These are phyloP conservation scores for Machimus rusticus DNA, from an alignment of 2,888 invertebrate species.

Conservation along the genomic window DNA sequence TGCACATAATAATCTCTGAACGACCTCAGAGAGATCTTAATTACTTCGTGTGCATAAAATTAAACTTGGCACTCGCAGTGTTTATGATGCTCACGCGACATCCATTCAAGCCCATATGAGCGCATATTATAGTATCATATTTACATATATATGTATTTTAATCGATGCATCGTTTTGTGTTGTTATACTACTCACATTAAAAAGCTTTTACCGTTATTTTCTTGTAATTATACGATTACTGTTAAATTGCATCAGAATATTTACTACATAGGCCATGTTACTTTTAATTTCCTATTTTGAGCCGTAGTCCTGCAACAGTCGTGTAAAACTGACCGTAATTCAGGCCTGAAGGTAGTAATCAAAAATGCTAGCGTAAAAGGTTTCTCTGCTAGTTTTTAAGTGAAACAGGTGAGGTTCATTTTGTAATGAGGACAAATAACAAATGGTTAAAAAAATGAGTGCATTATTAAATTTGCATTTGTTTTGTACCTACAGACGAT, in stretches of 20 bases:
- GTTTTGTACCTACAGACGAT: too few species aligned
- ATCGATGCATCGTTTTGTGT: not conserved
- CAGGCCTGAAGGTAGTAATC: not conserved
- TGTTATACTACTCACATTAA: not conserved
- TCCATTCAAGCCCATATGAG: not conserved
- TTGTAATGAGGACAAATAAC: not conserved
- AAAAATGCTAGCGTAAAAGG: not conserved
- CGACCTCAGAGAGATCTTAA: not conserved
- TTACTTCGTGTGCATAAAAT: not conserved
- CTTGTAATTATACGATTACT: not conserved
- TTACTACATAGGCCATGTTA: too few species aligned
- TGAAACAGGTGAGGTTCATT: not conserved
- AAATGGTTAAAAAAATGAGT: not conserved
- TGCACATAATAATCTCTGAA: not conserved
- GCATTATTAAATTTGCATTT: not conserved
- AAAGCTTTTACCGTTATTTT: not conserved
- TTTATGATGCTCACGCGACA: not conserved
- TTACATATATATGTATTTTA: not conserved
- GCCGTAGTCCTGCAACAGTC: not conserved
- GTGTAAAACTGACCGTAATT: not conserved
- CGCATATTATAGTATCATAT: not conserved
- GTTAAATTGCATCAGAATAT: not conserved
- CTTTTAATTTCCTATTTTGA: not conserved
- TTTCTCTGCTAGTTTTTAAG: not conserved
- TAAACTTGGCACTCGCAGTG: not conserved